Base-by-base conservation (phyloP, 2,888 invertebrate species). In the Mamestra brassicae region DNA sequence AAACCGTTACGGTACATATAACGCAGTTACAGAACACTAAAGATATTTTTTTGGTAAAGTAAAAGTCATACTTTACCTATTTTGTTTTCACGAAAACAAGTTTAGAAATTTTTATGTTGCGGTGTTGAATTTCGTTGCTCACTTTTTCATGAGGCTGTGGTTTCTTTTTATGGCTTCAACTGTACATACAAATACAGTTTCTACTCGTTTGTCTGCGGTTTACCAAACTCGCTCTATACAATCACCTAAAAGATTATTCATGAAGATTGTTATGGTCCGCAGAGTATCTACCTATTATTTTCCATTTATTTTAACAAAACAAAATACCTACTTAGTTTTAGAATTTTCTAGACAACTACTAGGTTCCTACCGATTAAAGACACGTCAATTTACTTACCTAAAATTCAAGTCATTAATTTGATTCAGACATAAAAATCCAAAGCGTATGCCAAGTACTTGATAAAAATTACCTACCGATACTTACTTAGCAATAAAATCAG, bases 1-100 rank as follows among this genome's bases (percentile, higher is more conserved):
- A 90, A 91, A 91, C 86, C 87, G 94, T 94, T 89, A 89, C 93
- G 91, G 86, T 87, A 80, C 71, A 85, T 89, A 84, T 86, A 84
- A 78, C 74, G 85, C 79, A 71, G 85, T 83, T 80, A 80, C 70
- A 74, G 58, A 82, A 74, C 65, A 54, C 63, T 83, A 57, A 61
- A 36, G 63, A 54, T 42, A 2, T 50, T 64, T 76, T 83, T 81
- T 85, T 85, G 65, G 26, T 52, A 58, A 85, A 80, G 86, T 87
- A 87, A 87, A 86, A 86, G 85, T 86, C 64, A 66, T 50, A 58
- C 54, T 63, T 77, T 68, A 64, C 34, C 68, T 42, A 72, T 80
- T 82, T 76, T 74, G 60, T 71, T 84, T 80, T 77, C 76, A 80
- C 62, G 55, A 84, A 75, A 82, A 76, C 65, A 34, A 60, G 74